These are phyloP conservation scores for Conomelus anceps DNA, from an alignment of 2,888 invertebrate genomes.

Conservation along the genomic window DNA sequence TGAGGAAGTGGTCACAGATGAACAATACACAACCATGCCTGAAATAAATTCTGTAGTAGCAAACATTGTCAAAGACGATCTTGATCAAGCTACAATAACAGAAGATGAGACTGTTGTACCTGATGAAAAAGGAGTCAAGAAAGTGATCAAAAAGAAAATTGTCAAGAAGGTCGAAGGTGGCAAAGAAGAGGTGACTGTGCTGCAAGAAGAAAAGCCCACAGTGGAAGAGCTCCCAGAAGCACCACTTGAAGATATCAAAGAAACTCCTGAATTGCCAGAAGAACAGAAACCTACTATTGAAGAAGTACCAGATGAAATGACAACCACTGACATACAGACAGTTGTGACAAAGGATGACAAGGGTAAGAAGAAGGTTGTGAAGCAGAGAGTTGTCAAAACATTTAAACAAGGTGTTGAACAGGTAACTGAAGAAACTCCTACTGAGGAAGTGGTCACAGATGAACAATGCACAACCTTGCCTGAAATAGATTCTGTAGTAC, in stretches of 20 bases:
- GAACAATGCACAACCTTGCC: constrained; percentile 12
- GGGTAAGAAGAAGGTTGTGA: constrained; percentile 45
- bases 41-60: constrained; percentile 8
- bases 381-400: constrained; percentile 34
- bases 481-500: constrained; percentile 6
- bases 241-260: constrained; percentile 15
- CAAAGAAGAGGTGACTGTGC: constrained; percentile 25
- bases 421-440: constrained; percentile 23
- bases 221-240: constrained; percentile 8
- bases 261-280: constrained; percentile 1
- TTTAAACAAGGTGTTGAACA: constrained; percentile 23
- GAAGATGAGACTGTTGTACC: constrained; percentile 33
- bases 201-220: constrained; percentile 20
- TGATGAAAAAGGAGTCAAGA: constrained; percentile 29
- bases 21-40: not conserved
- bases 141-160: constrained; percentile 10
- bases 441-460: constrained; percentile 13
- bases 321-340: constrained; percentile 33
- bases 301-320: constrained; percentile 44
- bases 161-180: constrained; percentile 28
- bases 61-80: constrained; percentile 19
- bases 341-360: constrained; percentile 36
- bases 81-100: constrained; percentile 24
- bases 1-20: constrained; percentile 14
- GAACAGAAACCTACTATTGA: constrained; percentile 39